Evolutionary conservation across 2,113 vertebrate genomes (phyloP).

Genomic region (Anolis sagrei): DNA sequence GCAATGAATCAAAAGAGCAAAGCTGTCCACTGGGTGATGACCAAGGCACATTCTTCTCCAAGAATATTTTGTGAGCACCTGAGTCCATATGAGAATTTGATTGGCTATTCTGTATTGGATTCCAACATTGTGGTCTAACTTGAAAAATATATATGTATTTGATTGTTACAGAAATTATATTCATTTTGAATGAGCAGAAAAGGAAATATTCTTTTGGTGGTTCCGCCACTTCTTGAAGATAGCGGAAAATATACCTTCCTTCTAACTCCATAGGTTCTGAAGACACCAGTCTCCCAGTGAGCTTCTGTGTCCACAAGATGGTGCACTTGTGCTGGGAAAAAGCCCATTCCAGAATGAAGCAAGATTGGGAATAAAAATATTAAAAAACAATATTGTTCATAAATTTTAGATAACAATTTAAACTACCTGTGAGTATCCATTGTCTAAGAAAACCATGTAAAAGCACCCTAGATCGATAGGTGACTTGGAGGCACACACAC

Average conservation of each 20-base stretch:
- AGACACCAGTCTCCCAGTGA: not conserved
- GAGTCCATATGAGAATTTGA: not conserved
- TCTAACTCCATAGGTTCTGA: not conserved
- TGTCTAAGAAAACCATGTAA: no score
- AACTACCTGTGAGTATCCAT: not conserved
- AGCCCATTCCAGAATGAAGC: not conserved
- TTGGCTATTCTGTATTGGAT: not conserved
- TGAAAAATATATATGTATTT: not conserved
- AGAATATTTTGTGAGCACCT: not conserved
- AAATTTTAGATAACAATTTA: not conserved
- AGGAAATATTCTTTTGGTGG: not conserved
- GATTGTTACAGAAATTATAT: not conserved
- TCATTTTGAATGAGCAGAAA: not conserved
- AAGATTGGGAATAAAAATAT: not conserved
- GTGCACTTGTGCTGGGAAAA: constrained; percentile 19
- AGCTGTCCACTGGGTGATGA: not conserved
- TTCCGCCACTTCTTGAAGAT: not conserved
- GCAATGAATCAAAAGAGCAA: not conserved
- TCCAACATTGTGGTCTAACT: not conserved
- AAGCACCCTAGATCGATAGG: no score
- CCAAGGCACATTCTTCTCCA: not conserved
- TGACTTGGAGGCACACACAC: no score
- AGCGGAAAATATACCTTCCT: not conserved
- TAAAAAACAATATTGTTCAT: not conserved
- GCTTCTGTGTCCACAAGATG: not conserved